phyloP scores from a whole-genome alignment of 2,113 vertebrate species.

The Ailurus styani region DNA sequence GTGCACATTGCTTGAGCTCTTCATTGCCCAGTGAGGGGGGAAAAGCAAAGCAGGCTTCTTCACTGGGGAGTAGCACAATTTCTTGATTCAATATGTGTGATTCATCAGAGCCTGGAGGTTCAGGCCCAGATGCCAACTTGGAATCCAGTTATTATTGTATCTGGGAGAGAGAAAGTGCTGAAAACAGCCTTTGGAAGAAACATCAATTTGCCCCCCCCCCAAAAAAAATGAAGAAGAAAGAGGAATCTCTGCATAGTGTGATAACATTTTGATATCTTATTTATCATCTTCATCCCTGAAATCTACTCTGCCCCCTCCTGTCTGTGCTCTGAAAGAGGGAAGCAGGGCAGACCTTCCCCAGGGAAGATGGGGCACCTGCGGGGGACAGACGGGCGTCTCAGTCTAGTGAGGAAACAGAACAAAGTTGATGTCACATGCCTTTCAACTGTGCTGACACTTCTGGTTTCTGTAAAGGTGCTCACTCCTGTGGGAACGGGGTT shows the following conservation, averaged over 20 bases:
- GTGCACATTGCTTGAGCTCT: neutral
- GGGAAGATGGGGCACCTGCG: neutral
- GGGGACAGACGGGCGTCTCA: neutral
- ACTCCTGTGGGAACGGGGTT: constrained; percentile 18
- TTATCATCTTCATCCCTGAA: constrained; percentile 57
- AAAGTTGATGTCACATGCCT: neutral
- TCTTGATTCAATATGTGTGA: constrained; percentile 30
- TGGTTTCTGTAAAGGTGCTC: constrained; percentile 67
- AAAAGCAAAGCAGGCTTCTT: neutral
- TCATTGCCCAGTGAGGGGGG: neutral
- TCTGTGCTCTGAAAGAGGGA: neutral
- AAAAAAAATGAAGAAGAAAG: neutral
- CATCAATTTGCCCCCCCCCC: constrained; percentile 7
- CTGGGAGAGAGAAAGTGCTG: constrained; percentile 31
- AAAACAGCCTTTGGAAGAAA: constrained; percentile 54
- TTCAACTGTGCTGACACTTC: neutral
- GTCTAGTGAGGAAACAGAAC: neutral
- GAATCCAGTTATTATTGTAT: constrained; percentile 49
- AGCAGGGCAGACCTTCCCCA: neutral
- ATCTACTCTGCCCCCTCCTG: neutral
- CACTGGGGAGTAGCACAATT: neutral
- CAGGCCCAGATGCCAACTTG: constrained; percentile 39
- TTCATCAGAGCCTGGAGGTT: constrained; percentile 37
- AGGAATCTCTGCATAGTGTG: neutral
- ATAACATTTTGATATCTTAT: constrained; percentile 62